These are phyloP conservation scores for Centroberyx gerrardi DNA, from an alignment of 2,797 vertebrate species.

Conservation along the genomic window DNA sequence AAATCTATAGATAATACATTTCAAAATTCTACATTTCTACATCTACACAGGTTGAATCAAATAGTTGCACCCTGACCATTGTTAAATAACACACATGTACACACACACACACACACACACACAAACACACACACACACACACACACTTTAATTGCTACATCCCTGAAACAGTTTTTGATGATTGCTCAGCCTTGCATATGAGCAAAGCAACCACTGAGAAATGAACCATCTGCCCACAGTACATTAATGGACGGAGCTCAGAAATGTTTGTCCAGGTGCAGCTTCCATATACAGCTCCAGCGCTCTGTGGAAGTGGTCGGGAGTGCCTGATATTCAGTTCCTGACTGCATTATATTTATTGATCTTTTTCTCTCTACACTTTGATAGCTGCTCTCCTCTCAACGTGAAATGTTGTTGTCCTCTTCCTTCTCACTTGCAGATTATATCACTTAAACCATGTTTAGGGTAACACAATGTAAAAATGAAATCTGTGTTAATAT, in stretches of 20 bases:
- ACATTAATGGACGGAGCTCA: neutral
- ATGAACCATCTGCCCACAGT: neutral
- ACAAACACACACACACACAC: too few species aligned
- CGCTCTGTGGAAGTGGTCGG: neutral
- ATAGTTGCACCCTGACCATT: too few species aligned
- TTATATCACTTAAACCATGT: neutral
- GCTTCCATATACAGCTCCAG: neutral
- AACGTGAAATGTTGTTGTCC: neutral
- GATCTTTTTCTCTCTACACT: constrained; percentile 2
- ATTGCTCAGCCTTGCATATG: neutral
- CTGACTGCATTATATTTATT: constrained; percentile 28
- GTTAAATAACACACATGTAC: too few species aligned
- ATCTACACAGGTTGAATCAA: too few species aligned
- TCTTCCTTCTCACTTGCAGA: neutral
- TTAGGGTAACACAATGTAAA: neutral
- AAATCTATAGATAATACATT: too few species aligned
- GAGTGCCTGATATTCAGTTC: constrained; percentile 10
- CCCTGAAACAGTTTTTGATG: neutral
- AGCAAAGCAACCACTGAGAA: constrained; percentile 1
- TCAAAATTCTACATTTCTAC: too few species aligned
- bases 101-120: too few species aligned
- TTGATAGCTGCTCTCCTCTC: neutral
- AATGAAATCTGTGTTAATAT: too few species aligned
- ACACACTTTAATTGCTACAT: neutral
- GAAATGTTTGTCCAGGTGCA: neutral